A percentile compares a stretch with the other conserved stretches of the same genome.
These are phyloP conservation scores for Ailurus styani DNA, from an alignment of 2,113 vertebrate species.

Conservation along the genomic window DNA sequence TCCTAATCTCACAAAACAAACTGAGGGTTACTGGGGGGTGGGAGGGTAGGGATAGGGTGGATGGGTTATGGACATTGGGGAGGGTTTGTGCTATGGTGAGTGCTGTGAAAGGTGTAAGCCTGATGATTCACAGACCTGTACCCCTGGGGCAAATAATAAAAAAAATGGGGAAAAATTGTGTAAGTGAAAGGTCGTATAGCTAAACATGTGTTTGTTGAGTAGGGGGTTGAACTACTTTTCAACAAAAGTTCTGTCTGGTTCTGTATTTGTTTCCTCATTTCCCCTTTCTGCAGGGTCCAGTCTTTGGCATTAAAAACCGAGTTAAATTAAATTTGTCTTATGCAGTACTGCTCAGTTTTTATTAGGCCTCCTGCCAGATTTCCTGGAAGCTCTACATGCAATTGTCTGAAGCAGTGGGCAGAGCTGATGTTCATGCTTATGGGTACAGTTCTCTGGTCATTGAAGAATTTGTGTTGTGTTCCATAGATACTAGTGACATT, in stretches of 20 bases:
- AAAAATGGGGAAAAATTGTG: too few species aligned
- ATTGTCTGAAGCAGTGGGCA: background rate
- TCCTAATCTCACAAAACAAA: too few species aligned
- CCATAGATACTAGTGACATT: background rate
- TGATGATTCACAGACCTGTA: too few species aligned
- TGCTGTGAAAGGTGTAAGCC: too few species aligned
- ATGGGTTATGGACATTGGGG: too few species aligned
- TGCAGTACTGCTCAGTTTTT: background rate
- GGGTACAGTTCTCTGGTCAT: background rate
- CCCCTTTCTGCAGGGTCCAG: constrained; percentile 13
- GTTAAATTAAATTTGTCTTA: constrained; percentile 45
- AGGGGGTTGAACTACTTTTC: background rate
- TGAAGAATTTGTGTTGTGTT: background rate
- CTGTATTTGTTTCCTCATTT: background rate
- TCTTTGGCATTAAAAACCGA: constrained; percentile 14
- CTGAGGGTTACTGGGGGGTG: too few species aligned
- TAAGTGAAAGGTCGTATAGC: background rate
- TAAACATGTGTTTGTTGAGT: background rate
- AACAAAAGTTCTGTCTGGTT: background rate
- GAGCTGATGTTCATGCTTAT: background rate
- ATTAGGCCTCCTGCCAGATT: constrained; percentile 9
- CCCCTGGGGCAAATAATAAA: too few species aligned
- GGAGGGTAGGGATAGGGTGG: too few species aligned
- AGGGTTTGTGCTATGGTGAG: too few species aligned
- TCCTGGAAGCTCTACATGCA: background rate